These are phyloP conservation scores for Dolichotis patagonum DNA, from an alignment of 2,113 vertebrate genomes.

Conservation along the genomic window DNA sequence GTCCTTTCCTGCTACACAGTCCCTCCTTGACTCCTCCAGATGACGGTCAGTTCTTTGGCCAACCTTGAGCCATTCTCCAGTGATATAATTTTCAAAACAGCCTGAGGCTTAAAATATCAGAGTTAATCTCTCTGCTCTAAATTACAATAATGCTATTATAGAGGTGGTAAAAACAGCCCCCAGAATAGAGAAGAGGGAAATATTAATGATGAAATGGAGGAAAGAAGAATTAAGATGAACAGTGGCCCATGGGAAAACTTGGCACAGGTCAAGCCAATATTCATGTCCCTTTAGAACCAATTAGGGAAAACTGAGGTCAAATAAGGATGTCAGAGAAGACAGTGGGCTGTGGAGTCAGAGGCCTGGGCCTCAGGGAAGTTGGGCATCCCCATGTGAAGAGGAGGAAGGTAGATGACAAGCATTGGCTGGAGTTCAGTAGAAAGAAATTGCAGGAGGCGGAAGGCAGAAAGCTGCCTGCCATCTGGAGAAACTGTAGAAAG, in stretches of 20 bases:
- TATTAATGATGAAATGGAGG: neutral
- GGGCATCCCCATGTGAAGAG: constrained; percentile 51
- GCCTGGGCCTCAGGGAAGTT: constrained; percentile 53
- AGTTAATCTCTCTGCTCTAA: neutral
- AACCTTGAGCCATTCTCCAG: neutral
- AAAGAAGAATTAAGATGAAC: constrained; percentile 49
- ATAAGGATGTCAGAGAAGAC: constrained; percentile 56
- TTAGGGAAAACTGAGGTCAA: neutral
- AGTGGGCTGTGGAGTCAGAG: constrained; percentile 65
- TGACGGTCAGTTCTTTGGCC: neutral
- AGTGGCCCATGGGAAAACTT: neutral
- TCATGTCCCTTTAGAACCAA: neutral
- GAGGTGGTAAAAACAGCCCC: neutral
- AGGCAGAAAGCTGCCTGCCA: constrained; percentile 77
- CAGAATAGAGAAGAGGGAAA: neutral
- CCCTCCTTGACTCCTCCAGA: neutral
- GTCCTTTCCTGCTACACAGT: neutral
- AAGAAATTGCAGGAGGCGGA: constrained; percentile 68
- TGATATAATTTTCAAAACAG: constrained; percentile 12
- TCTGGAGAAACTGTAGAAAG: constrained; percentile 76
- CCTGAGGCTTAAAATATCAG: constrained; percentile 55
- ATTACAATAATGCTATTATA: constrained; percentile 11
- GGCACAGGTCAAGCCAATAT: neutral
- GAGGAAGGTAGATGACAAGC: constrained; percentile 65
- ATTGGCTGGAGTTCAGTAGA: constrained; percentile 70